Evolutionary conservation across 2,797 vertebrate genomes (phyloP).

Genomic region (Aulostomus chinensis): DNA sequence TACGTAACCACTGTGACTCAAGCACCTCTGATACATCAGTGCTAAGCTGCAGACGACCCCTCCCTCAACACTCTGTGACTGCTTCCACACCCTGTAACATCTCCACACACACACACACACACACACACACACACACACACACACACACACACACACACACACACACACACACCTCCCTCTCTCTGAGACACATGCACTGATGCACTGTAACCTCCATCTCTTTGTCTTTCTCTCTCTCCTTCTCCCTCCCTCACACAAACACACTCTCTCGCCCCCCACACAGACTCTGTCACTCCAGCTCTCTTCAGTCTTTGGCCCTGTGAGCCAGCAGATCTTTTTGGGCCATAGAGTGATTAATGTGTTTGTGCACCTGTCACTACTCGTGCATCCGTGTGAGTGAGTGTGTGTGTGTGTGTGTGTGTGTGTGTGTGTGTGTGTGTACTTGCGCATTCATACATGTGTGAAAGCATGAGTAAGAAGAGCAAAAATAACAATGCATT

Average conservation of each 20-base stretch:
- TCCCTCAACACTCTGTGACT: constrained; percentile 46
- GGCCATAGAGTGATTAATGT: constrained; percentile 59
- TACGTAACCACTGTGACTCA: constrained; percentile 41
- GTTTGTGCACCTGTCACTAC: constrained; percentile 63
- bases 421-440: constrained; percentile 4
- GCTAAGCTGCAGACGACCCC: constrained; percentile 38
- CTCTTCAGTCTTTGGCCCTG: constrained; percentile 60
- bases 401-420: constrained; percentile 1
- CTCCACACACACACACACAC: constrained; percentile 11
- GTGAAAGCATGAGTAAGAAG: constrained; percentile 4
- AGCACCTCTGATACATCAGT: constrained; percentile 52
- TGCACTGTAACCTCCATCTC: constrained; percentile 2
- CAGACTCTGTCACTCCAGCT: constrained; percentile 54
- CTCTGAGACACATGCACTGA: not conserved
- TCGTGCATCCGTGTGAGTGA: constrained; percentile 34
- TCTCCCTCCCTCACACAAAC: constrained; percentile 5
- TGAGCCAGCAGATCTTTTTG: constrained; percentile 64
- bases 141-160: constrained; percentile 4
- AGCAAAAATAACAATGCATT: too few species aligned
- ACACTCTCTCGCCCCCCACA: constrained; percentile 27
- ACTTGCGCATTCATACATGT: not conserved
- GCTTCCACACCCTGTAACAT: constrained; percentile 36
- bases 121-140: constrained; percentile 10
- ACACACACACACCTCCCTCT: not conserved
- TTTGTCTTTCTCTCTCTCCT: not conserved